Percentiles rank a stretch among this genome's conserved stretches.
Conservation (phyloP, 92 coral and sea anemone genomes). For the Porites cylindrica region DNA sequence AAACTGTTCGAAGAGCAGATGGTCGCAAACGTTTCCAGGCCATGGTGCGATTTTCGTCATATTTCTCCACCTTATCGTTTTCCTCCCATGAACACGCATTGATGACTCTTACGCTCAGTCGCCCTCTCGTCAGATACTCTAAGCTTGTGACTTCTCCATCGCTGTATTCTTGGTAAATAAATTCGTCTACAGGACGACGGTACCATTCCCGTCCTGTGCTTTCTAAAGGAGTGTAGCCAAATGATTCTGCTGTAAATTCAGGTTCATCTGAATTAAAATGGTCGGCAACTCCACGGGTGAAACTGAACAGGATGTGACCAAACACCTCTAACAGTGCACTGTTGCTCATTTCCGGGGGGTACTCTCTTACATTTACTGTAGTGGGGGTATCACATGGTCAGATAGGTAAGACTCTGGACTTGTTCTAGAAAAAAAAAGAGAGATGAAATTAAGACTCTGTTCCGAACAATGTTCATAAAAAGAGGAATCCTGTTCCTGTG, state of each 20-base stretch:
- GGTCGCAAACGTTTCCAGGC: background rate
- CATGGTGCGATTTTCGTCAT: background rate
- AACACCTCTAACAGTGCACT: background rate
- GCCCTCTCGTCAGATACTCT: background rate
- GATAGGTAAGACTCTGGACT: too few relatives aligned
- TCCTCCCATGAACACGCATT: background rate
- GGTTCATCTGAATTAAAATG: constrained; percentile 1
- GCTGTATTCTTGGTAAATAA: constrained; percentile 52
- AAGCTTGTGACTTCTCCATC: constrained; percentile 10
- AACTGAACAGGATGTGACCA: background rate
- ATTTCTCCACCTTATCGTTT: constrained; percentile 4
- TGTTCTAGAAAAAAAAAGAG: too few relatives aligned
- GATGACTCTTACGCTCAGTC: background rate
- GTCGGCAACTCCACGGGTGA: background rate
- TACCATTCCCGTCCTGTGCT: constrained; percentile 57
- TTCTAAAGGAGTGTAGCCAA: constrained; percentile 50
- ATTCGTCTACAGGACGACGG: constrained; percentile 30
- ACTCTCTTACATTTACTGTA: too few relatives aligned
- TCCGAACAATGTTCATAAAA: too few relatives aligned
- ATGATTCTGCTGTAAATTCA: constrained; percentile 15
- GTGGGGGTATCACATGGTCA: too few relatives aligned
- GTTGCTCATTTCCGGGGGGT: background rate
- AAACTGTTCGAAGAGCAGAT: background rate
- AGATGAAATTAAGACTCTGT: too few relatives aligned
- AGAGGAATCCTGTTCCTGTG: too few relatives aligned